phyloP scores from a whole-genome alignment of 2,888 invertebrate species.

The Drosophila mettleri region DNA sequence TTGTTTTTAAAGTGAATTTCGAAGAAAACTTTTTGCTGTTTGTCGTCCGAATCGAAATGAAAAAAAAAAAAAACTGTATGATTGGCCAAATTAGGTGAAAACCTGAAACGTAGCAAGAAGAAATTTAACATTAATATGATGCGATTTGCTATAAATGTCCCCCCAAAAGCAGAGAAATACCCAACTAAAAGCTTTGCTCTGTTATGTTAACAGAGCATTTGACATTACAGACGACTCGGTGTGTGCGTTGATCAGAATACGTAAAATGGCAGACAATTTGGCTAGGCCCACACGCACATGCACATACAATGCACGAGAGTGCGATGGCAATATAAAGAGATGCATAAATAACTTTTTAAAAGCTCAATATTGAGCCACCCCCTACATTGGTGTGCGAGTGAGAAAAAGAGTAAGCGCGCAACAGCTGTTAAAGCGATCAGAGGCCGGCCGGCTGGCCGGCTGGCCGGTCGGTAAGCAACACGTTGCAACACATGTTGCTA shows the following conservation, averaged over 20 bases:
- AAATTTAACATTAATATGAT: slow-evolving; percentile 13
- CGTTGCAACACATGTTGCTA: slow-evolving; percentile 18
- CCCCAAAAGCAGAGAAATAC: neutral
- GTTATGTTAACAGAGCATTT: neutral
- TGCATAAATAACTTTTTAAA: neutral
- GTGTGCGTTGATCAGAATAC: neutral
- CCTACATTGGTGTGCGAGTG: slow-evolving; percentile 5
- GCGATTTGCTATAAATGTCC: neutral
- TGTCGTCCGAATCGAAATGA: slow-evolving; percentile 44
- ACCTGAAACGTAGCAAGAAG: slow-evolving; percentile 55
- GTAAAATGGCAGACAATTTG: slow-evolving; percentile 12
- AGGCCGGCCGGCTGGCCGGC: slow-evolving; percentile 25
- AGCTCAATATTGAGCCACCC: slow-evolving; percentile 15
- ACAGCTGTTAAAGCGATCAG: slow-evolving; percentile 37
- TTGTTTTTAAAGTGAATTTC: slow-evolving; percentile 30
- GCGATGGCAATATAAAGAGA: neutral
- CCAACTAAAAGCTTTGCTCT: neutral
- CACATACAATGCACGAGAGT: neutral
- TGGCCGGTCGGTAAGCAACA: slow-evolving; percentile 14
- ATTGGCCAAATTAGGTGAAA: slow-evolving; percentile 69
- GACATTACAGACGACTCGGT: neutral
- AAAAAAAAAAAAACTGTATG: slow-evolving; percentile 30
- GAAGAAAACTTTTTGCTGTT: slow-evolving; percentile 19
- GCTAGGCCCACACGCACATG: slow-evolving; percentile 4
- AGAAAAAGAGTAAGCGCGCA: slow-evolving; percentile 25